Evolutionary conservation across 2,888 invertebrate species (phyloP).

Genomic region (Leptinotarsa haldemani): DNA sequence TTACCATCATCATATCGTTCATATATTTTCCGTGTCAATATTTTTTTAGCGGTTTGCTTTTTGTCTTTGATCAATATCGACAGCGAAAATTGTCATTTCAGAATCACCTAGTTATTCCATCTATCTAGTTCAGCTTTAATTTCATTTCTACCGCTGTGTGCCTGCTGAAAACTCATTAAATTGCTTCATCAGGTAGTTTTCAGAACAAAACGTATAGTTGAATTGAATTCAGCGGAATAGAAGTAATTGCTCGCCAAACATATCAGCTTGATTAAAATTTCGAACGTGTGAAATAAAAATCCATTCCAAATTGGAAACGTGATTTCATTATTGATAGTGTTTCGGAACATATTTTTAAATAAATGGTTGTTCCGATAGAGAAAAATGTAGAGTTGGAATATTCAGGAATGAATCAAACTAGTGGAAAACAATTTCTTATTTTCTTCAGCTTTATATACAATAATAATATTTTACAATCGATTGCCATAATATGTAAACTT

Average conservation of each 20-base stretch:
- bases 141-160: neutral
- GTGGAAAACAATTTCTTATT: too few species aligned
- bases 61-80: neutral
- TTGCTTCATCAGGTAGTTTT: neutral
- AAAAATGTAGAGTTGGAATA: too few species aligned
- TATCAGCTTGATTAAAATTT: constrained; percentile 13
- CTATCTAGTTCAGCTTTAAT: neutral
- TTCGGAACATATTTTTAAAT: neutral
- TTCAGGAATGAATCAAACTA: too few species aligned
- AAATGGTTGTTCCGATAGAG: too few species aligned
- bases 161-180: neutral
- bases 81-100: neutral
- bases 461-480: too few species aligned
- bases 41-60: neutral
- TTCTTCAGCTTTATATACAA: too few species aligned
- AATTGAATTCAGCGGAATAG: neutral
- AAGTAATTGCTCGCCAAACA: neutral
- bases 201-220: neutral
- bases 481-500: neutral
- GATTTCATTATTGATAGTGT: neutral
- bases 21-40: neutral
- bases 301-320: neutral
- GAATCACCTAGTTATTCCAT: neutral
- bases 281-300: neutral
- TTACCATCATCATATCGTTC: too few species aligned